These are phyloP conservation scores for Saccostrea cuccullata DNA, from an alignment of 1,140 invertebrate genomes.

Conservation along the genomic window DNA sequence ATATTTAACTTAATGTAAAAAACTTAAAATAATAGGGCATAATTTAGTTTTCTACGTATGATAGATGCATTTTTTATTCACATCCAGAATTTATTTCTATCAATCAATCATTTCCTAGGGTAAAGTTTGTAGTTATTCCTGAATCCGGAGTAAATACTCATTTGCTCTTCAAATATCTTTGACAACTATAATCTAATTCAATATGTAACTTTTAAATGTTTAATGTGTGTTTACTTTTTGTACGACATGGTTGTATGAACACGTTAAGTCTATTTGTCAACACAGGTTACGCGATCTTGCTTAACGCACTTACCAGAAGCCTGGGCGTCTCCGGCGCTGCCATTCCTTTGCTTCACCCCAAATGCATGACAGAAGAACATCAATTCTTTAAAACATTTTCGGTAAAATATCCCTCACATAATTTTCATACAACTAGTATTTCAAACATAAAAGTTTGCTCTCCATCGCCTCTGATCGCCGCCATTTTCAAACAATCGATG, in stretches of 20 bases:
- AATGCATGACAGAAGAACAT: slow-evolving; percentile 7
- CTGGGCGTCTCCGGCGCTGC: slow-evolving; percentile 51
- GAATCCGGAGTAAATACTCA: background rate
- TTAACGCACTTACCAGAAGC: slow-evolving; percentile 47
- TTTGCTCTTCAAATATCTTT: background rate
- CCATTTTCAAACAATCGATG: slow-evolving; percentile 58
- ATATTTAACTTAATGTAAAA: no score
- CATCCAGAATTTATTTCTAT: no score
- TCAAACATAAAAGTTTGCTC: background rate
- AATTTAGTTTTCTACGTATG: no score
- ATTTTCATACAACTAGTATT: slow-evolving; percentile 3
- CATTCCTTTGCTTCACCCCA: slow-evolving; percentile 36
- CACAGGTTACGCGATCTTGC: slow-evolving; percentile 2
- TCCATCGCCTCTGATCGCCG: slow-evolving; percentile 44
- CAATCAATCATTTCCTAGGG: no score
- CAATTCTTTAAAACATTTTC: background rate
- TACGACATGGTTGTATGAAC: slow-evolving; percentile 38
- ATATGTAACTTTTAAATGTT: background rate
- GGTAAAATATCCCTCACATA: background rate
- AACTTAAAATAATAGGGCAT: no score
- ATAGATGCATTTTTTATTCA: no score
- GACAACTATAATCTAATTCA: background rate
- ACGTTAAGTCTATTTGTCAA: slow-evolving; percentile 37
- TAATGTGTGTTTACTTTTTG: background rate
- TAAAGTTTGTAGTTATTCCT: no score